These are phyloP conservation scores for Colossoma macropomum DNA, from an alignment of 2,113 vertebrate genomes.

Conservation along the genomic window DNA sequence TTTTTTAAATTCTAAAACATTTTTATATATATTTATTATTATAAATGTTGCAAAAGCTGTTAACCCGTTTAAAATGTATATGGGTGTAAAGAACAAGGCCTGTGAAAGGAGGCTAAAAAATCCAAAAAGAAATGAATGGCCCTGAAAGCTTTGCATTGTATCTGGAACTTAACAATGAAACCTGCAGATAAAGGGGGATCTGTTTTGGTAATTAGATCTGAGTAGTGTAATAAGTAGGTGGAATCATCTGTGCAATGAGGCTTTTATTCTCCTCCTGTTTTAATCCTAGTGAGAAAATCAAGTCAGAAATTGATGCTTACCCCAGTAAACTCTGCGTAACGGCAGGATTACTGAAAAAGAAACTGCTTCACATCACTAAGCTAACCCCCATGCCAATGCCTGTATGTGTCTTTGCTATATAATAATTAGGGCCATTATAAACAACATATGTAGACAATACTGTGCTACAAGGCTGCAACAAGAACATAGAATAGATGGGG, in stretches of 20 bases:
- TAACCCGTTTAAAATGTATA: background rate
- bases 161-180: slow-evolving; percentile 14
- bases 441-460: background rate
- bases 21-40: background rate
- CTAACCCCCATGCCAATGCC: too few species aligned
- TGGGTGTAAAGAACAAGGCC: background rate
- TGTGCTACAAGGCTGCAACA: background rate
- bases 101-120: background rate
- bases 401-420: background rate
- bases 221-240: slow-evolving; percentile 5
- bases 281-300: slow-evolving; percentile 32
- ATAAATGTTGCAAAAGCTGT: background rate
- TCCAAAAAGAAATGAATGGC: background rate
- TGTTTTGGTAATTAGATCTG: slow-evolving; percentile 14
- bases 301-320: slow-evolving; percentile 3
- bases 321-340: background rate
- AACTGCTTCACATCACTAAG: slow-evolving; percentile 1
- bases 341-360: slow-evolving; percentile 6
- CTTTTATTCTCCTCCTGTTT: slow-evolving; percentile 28
- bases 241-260: slow-evolving; percentile 7
- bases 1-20: too few species aligned
- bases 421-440: background rate
- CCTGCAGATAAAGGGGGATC: background rate
- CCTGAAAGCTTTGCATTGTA: background rate
- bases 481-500: too few species aligned